These are phyloP conservation scores for Chrysomallon squamiferum DNA, from an alignment of 1,140 invertebrate species.

Conservation along the genomic window DNA sequence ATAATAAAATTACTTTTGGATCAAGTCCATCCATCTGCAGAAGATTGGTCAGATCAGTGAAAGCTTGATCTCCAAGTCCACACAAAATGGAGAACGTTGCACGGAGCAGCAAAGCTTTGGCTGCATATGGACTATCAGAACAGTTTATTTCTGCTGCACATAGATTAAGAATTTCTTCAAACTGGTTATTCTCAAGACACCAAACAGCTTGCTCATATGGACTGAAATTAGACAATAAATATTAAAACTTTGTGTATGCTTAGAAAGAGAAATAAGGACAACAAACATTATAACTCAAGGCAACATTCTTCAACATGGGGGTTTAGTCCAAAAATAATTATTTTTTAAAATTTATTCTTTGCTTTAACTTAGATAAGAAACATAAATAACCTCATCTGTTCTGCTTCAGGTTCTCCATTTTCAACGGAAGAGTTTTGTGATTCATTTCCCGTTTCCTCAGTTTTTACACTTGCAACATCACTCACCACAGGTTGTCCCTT, in stretches of 20 bases:
- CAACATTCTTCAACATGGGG: too few species aligned
- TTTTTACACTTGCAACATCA: background rate
- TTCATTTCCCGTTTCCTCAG: conserved; percentile 11
- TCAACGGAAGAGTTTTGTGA: conserved; percentile 29
- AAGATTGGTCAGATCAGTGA: conserved; percentile 71
- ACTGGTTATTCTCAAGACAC: conserved; percentile 74
- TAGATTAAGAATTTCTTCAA: conserved; percentile 77
- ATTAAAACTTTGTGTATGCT: too few species aligned
- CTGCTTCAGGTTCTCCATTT: conserved; percentile 19
- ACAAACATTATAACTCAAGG: too few species aligned
- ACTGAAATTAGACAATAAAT: conserved; percentile 43
- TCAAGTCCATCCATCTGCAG: conserved; percentile 45
- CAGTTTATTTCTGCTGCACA: conserved; percentile 82
- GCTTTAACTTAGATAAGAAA: too few species aligned
- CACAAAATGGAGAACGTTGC: conserved; percentile 83
- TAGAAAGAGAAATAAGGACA: too few species aligned
- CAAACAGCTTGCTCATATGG: conserved; percentile 69
- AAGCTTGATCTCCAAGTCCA: conserved; percentile 75
- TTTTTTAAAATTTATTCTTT: too few species aligned
- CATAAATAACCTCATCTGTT: too few species aligned
- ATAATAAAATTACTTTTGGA: conserved; percentile 61
- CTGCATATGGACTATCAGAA: conserved; percentile 64
- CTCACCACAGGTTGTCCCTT: conserved; percentile 10
- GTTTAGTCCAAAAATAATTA: too few species aligned
- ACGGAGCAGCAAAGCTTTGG: conserved; percentile 77